These are phyloP conservation scores for Psittacara wagleri DNA, from an alignment of 2,113 vertebrate genomes.

Conservation along the genomic window DNA sequence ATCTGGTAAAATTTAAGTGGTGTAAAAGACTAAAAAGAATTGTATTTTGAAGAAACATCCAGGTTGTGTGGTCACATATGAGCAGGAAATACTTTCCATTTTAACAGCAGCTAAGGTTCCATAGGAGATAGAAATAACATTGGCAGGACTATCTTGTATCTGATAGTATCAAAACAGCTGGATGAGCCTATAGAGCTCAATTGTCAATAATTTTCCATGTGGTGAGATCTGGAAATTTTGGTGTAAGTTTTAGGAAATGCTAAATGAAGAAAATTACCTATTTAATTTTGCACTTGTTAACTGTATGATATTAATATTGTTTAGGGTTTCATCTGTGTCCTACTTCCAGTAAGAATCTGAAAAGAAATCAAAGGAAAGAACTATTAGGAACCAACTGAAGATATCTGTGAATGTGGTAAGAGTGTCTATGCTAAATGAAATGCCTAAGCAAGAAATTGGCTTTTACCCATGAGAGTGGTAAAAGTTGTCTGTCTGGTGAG, in stretches of 20 bases:
- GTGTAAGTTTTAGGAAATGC: neutral
- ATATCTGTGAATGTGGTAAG: neutral
- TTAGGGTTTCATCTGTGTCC: neutral
- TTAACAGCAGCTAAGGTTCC: neutral
- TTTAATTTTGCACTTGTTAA: neutral
- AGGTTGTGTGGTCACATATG: neutral
- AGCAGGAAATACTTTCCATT: neutral
- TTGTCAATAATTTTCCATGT: neutral
- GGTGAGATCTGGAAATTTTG: neutral
- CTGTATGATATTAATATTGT: neutral
- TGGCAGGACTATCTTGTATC: neutral
- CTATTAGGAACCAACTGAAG: neutral
- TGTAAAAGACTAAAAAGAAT: neutral
- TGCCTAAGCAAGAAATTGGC: neutral
- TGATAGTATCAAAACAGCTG: neutral
- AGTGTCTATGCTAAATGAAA: neutral
- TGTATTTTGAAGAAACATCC: neutral
- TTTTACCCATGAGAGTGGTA: neutral
- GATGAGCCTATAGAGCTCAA: neutral
- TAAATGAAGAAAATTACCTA: neutral
- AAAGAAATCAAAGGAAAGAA: neutral
- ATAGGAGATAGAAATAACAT: neutral
- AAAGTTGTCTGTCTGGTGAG: neutral
- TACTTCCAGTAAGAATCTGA: neutral
- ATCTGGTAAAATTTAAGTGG: neutral